Conservation (phyloP, 2,797 vertebrate genomes). For the Dendrocincla tyrannina region DNA sequence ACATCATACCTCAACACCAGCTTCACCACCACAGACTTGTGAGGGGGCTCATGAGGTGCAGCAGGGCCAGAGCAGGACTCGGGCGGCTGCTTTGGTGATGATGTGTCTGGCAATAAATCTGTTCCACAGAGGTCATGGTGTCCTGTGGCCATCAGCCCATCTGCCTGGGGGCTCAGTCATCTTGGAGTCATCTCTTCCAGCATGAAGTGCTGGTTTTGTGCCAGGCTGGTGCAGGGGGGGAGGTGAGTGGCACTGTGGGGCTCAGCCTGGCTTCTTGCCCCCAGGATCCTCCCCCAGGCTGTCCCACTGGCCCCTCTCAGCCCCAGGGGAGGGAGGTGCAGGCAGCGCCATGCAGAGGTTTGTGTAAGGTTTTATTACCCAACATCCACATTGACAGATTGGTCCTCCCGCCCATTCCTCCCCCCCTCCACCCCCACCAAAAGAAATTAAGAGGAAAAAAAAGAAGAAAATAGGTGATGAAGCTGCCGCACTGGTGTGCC, state of each 20-base stretch:
- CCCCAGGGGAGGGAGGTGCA: background rate
- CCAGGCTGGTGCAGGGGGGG: background rate
- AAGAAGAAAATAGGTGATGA: background rate
- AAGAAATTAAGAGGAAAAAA: constrained; percentile 6
- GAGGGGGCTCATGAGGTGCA: background rate
- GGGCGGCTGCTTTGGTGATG: background rate
- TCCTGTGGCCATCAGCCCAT: background rate
- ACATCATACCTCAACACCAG: constrained; percentile 68
- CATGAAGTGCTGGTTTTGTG: background rate
- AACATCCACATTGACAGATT: constrained; percentile 65
- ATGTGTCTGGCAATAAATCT: constrained; percentile 12
- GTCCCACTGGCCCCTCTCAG: background rate
- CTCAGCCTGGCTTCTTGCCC: background rate
- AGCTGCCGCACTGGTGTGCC: background rate
- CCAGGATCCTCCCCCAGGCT: background rate
- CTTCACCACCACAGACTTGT: constrained; percentile 87
- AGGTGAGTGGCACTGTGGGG: background rate
- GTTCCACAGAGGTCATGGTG: rapidly evolving
- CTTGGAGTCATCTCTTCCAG: background rate
- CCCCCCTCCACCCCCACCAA: background rate
- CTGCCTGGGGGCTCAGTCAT: background rate
- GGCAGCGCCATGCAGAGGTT: background rate
- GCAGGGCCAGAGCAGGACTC: background rate
- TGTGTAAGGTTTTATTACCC: constrained; percentile 73
- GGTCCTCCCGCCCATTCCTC: background rate